Evolutionary conservation across 2,113 vertebrate species (phyloP), one percentile per base, ranked within the genome.

Genomic region (Microcebus griseorufus): DNA sequence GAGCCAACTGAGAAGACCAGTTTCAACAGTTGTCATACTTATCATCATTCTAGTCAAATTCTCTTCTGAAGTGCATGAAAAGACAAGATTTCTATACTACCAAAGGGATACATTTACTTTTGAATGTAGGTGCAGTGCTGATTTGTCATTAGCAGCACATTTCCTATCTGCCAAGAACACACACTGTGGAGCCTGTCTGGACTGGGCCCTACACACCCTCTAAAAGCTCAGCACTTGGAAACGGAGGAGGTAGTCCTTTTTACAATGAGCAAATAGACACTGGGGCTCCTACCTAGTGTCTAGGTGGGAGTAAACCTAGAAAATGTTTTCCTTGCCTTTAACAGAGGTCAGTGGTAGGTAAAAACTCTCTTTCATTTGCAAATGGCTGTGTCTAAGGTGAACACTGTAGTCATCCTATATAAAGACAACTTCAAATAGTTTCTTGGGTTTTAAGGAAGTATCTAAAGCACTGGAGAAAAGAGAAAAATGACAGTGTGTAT

Each of bases 381-480:
- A 53, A 94, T 48, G n/a, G 10, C 5, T 69, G 13, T 73, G 34
- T 84, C 81, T 81, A 88, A 79, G 29, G 58, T 87, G 51, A 82
- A 86, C 17, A 82, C 4, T 37, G 48, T 1, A 73, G 51, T 73
- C 29, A 88, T 18, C 29, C 29, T 78, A 88, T 27, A 83, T 34
- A 58, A 72, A 70, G 70, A 90, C 8, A 70, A 82, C 70, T 85
- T 88, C 85, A 73, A 73, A 37, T 8, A 60, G 39, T 80, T 92
- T 81, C 37, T 94, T 89, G 92, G 69, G 93, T 53, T 75, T 83
- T 90, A 82, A 91, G 22, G 34, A 88, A 60, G 69, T 90, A 72
- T 67, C 27, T 80, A 70, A 81, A 76, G 10, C n/a, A 79, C 22
- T 53, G 34, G 34, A 93, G 34, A 90, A 95, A 73, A 86, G 29